These are phyloP conservation scores for Corythoichthys haematopterus DNA, from an alignment of 2,113 vertebrate genomes.

Conservation along the genomic window DNA sequence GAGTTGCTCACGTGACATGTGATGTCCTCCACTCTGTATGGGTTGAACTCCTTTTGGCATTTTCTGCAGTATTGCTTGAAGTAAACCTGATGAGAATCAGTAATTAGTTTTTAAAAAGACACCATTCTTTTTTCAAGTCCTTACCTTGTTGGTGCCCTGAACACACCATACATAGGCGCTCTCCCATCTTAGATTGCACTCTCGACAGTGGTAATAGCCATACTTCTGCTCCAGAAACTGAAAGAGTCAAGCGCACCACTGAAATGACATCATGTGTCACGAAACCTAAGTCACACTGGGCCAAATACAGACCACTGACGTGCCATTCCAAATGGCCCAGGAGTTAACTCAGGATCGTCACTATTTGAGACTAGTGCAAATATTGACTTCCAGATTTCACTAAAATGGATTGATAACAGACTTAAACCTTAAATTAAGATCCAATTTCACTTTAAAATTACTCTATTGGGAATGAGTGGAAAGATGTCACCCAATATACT, in stretches of 20 bases:
- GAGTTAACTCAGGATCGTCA: too few species aligned
- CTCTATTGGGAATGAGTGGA: too few species aligned
- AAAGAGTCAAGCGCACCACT: background rate
- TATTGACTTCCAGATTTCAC: too few species aligned
- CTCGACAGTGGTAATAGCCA: conserved; percentile 93
- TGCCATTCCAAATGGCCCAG: too few species aligned
- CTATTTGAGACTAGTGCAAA: too few species aligned
- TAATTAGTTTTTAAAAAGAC: too few species aligned
- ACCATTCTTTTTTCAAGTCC: background rate
- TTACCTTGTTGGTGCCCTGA: conserved; percentile 93
- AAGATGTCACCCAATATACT: too few species aligned
- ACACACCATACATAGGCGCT: conserved; percentile 98
- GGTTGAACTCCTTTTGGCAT: conserved; percentile 92
- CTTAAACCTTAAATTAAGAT: too few species aligned
- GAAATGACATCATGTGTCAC: background rate
- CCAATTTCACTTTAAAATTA: background rate
- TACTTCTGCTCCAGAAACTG: conserved; percentile 98
- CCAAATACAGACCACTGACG: too few species aligned
- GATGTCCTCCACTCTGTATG: conserved; percentile 93
- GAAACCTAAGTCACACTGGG: background rate
- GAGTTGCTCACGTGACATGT: conserved; percentile 82
- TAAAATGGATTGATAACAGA: too few species aligned
- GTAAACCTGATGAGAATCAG: conserved; percentile 78
- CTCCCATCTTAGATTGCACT: conserved; percentile 94
- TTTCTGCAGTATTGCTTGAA: conserved; percentile 95